Base-by-base conservation (phyloP, 2,888 invertebrate species). In the Xestia rhomboidea region DNA sequence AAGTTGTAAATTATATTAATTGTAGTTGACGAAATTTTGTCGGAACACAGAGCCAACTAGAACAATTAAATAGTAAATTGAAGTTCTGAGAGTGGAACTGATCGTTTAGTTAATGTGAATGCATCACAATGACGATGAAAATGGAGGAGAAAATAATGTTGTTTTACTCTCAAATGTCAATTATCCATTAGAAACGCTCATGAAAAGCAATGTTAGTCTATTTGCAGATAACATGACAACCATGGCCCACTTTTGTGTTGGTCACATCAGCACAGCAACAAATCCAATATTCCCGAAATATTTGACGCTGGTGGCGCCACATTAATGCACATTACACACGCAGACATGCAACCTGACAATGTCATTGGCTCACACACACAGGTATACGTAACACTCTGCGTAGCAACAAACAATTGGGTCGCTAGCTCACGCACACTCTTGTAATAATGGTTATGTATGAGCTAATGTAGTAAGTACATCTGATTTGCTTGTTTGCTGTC, bases 381-480 rank as follows among this genome's bases (percentile, higher is more conserved):
- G 49, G 38, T 70, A 63, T 60, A 76, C 66, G 67, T 74, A 73
- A 74, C 21, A 69, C 54, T 54, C 21, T 60, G 71, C 73, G 44
- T 83, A 85, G 83, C 77, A 85, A 81, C 77, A 72, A 78, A 74
- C 76, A 88, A 84, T 79, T 84, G 64, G 83, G 86, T 86, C 78
- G 75, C 51, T 51, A 49, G 77, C 76, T 75, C 73, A 80, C 76
- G 38, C 78, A 82, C 75, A 84, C 78, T 34, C 49, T 46, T 67
- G 64, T 60, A 66, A 68, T 49, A 69, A 67, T 82, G 63, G 68
- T 79, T 79, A 67, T 76, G 77, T 79, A 82, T 82, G 67, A 74
- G 81, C 66, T 76, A 83, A 85, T 72, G 69, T 71, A 73, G 72
- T 70, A 73, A 80, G 78, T 73, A 74, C 85, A 85, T 76, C 79